phyloP scores from a whole-genome alignment of 2,797 vertebrate genomes.

The Alcedo quadribrachys region DNA sequence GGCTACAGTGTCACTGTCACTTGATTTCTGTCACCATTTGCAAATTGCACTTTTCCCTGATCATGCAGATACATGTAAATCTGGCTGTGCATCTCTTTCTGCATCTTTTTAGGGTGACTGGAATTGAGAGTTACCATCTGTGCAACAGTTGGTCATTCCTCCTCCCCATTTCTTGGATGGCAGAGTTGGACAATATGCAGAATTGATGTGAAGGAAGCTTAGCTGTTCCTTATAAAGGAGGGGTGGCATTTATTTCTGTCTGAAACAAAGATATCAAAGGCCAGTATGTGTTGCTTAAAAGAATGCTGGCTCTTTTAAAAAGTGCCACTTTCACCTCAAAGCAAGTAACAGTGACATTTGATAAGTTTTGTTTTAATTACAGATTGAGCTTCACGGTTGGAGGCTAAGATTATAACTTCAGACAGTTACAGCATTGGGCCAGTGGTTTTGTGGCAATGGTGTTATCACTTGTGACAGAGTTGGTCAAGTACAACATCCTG shows the following conservation, averaged over 20 bases:
- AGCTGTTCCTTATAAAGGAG: background rate
- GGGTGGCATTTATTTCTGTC: background rate
- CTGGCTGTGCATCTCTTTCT: background rate
- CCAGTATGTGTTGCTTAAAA: background rate
- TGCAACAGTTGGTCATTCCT: background rate
- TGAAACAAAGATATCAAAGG: background rate
- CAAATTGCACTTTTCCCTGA: background rate
- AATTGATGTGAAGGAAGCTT: background rate
- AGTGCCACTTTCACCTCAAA: background rate
- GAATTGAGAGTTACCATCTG: background rate
- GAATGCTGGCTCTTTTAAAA: background rate
- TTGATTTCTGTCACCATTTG: background rate
- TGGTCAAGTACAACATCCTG: background rate
- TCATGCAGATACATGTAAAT: background rate
- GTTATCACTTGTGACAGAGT: background rate
- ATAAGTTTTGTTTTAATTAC: background rate
- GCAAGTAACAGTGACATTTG: background rate
- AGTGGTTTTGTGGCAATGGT: background rate
- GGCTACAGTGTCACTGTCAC: background rate
- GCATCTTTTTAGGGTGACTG: background rate
- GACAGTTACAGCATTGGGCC: background rate
- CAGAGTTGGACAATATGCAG: background rate
- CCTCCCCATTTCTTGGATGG: accelerated
- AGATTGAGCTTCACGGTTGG: background rate
- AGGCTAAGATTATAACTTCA: background rate